Evolutionary conservation across 64 coral and sea anemone species (phyloP).

Genomic region (Pocillopora verrucosa): DNA sequence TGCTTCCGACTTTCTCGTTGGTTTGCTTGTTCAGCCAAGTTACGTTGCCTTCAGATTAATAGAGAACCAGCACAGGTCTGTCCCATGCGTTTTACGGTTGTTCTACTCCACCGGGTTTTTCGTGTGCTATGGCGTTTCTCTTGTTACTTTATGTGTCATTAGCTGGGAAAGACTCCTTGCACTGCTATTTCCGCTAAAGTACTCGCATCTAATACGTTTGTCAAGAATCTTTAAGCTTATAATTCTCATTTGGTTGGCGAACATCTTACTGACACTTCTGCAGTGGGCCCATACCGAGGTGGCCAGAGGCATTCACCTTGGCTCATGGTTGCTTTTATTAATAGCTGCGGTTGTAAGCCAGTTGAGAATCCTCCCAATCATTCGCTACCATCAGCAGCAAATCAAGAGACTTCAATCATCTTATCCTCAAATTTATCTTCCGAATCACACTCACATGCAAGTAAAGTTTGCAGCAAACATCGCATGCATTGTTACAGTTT

Average conservation of each 20-base stretch:
- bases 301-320: conserved; percentile 45
- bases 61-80: conserved; percentile 60
- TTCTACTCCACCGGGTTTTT: conserved; percentile 75
- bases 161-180: conserved; percentile 68
- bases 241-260: conserved; percentile 61
- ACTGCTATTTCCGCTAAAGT: conserved; percentile 27
- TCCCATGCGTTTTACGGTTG: conserved; percentile 60
- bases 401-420: conserved; percentile 43
- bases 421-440: not conserved
- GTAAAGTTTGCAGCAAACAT: conserved; percentile 63
- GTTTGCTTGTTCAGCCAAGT: conserved; percentile 65
- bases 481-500: conserved; percentile 69
- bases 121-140: conserved; percentile 76
- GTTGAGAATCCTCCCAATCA: conserved; percentile 35
- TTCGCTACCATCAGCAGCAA: conserved; percentile 51
- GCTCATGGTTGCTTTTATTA: conserved; percentile 40
- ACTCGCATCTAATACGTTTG: conserved; percentile 33
- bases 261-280: conserved; percentile 57
- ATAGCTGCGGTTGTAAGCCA: conserved; percentile 34
- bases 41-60: conserved; percentile 58
- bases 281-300: conserved; percentile 65
- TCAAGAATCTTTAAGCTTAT: conserved; percentile 45
- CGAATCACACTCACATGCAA: conserved; percentile 10
- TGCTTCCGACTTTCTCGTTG: conserved; percentile 61
- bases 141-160: conserved; percentile 71